phyloP scores from a whole-genome alignment of 2,113 vertebrate species.

The Burhinus oedicnemus region DNA sequence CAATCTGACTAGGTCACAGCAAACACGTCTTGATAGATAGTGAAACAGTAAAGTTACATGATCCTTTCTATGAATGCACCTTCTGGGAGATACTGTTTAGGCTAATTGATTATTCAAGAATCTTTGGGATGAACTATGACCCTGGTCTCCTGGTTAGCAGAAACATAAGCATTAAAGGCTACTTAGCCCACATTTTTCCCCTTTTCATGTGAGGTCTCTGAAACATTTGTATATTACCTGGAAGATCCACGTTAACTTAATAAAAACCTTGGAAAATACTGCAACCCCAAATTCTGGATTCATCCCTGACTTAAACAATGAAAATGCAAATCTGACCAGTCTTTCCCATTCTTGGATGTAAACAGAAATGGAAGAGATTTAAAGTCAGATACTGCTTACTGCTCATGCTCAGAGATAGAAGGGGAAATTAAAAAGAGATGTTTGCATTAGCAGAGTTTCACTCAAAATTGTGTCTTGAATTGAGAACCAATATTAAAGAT shows the following conservation, averaged over 20 bases:
- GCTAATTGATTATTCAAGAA: neutral
- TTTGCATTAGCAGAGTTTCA: neutral
- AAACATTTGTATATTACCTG: neutral
- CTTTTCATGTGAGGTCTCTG: neutral
- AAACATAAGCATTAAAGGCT: neutral
- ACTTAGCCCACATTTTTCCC: neutral
- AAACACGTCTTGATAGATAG: neutral
- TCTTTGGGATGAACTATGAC: neutral
- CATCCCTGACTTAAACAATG: neutral
- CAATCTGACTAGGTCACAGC: neutral
- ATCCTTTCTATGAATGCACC: neutral
- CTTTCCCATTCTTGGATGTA: neutral
- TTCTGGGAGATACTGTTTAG: neutral
- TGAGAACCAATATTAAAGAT: neutral
- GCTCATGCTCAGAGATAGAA: neutral
- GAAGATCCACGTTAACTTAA: neutral
- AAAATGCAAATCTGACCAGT: neutral
- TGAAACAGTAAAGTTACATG: neutral
- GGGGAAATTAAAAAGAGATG: neutral
- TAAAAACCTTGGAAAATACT: neutral
- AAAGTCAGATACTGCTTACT: neutral
- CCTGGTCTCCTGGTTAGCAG: neutral
- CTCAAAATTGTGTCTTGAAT: neutral
- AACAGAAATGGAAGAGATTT: neutral
- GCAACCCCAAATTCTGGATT: neutral